A percentile compares a stretch with the other conserved stretches of the same genome.
These are phyloP conservation scores for Macrosiphum euphorbiae DNA, from an alignment of 2,888 invertebrate species.

Conservation along the genomic window DNA sequence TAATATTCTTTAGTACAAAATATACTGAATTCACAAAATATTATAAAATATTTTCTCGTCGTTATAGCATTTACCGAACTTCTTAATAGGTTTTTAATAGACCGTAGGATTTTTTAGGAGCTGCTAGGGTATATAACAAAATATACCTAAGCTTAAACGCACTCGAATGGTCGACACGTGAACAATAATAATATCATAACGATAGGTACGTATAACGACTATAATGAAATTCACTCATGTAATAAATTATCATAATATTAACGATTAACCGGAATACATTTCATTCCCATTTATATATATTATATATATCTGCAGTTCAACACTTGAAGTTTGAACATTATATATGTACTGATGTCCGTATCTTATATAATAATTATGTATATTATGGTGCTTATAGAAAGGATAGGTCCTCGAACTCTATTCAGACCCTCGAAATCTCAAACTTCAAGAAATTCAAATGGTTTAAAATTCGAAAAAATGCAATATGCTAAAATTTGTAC, in stretches of 20 bases:
- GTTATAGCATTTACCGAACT: not conserved
- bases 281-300: not conserved
- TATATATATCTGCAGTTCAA: not conserved
- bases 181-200: not conserved
- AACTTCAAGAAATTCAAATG: not conserved
- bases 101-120: not conserved
- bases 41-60: not conserved
- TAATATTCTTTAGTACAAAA: not conserved
- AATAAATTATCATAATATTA: not conserved
- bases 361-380: too few relatives aligned
- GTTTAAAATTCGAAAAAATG: not conserved
- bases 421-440: not conserved
- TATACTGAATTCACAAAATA: not conserved
- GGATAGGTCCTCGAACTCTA: too few relatives aligned
- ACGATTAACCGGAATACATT: not conserved
- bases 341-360: not conserved
- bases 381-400: not conserved
- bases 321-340: not conserved
- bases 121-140: not conserved
- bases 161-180: not conserved
- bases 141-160: not conserved
- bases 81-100: not conserved
- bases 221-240: not conserved
- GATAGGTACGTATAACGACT: not conserved
- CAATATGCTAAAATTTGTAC: not conserved